Conservation (phyloP, 2,888 invertebrate genomes). For the Drosophila mayaguana region DNA sequence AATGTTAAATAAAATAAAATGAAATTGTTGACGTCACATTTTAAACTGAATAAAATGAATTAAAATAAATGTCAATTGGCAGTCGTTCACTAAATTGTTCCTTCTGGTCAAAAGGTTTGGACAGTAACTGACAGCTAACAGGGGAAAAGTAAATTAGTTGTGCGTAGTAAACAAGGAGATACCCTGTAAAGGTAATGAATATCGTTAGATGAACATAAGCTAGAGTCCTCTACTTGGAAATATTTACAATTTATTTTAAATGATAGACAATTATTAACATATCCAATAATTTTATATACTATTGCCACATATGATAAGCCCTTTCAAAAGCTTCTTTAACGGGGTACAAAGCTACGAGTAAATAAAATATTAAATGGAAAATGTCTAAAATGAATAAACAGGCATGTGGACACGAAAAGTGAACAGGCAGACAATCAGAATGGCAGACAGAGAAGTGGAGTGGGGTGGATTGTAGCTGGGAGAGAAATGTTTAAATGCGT, state of each 20-base stretch:
- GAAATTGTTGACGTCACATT: slow-evolving; percentile 25
- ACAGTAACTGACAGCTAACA: slow-evolving; percentile 22
- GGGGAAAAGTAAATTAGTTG: neutral
- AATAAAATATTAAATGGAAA: slow-evolving; percentile 36
- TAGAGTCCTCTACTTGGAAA: neutral
- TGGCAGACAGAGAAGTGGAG: neutral
- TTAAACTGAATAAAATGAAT: slow-evolving; percentile 38
- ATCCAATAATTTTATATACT: no score
- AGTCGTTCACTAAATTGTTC: slow-evolving; percentile 30
- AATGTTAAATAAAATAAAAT: neutral
- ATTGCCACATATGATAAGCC: neutral
- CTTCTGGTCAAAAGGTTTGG: slow-evolving; percentile 14
- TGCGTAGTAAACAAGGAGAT: neutral
- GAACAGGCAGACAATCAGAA: slow-evolving; percentile 28
- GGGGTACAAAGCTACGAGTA: slow-evolving; percentile 7
- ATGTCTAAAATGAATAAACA: slow-evolving; percentile 32
- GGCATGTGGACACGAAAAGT: slow-evolving; percentile 13
- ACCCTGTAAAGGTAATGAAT: neutral
- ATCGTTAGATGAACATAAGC: neutral
- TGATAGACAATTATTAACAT: no score
- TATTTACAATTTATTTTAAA: no score
- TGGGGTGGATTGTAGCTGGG: neutral
- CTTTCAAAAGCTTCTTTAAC: neutral
- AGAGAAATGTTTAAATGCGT: slow-evolving; percentile 43
- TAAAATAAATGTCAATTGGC: slow-evolving; percentile 59